A percentile compares a stretch with the other conserved stretches of the same genome.
phyloP scores from a whole-genome alignment of 2,888 invertebrate genomes.

The Chymomyza caudatula region DNA sequence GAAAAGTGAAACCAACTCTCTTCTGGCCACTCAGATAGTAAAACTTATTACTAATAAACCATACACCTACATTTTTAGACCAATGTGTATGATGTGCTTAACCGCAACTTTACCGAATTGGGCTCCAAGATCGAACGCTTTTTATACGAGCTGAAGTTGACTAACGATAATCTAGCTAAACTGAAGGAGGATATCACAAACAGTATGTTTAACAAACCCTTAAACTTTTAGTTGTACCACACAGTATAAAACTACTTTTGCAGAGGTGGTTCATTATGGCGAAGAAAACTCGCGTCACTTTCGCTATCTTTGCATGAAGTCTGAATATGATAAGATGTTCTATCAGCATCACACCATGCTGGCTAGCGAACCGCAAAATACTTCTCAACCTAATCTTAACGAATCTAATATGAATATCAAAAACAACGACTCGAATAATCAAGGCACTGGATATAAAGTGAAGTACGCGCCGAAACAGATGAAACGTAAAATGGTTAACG shows the following conservation, averaged over 20 bases:
- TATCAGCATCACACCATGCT: constrained; percentile 74
- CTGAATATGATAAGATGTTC: constrained; percentile 77
- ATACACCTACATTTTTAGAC: constrained; percentile 40
- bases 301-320: constrained; percentile 77
- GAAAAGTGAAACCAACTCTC: not conserved
- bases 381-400: constrained; percentile 15
- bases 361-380: constrained; percentile 22
- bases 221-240: not conserved
- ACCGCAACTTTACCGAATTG: constrained; percentile 71
- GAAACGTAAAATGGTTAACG: constrained; percentile 20
- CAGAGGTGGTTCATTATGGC: constrained; percentile 74
- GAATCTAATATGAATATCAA: not conserved
- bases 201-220: constrained; percentile 56
- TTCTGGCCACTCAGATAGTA: no score
- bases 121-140: constrained; percentile 68
- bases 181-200: constrained; percentile 64
- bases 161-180: constrained; percentile 60
- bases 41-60: not conserved
- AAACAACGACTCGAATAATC: not conserved
- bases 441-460: not conserved
- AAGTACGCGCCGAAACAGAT: constrained; percentile 20
- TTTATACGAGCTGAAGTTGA: constrained; percentile 59
- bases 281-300: constrained; percentile 76
- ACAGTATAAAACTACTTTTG: not conserved
- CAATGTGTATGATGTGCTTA: constrained; percentile 66